These are phyloP conservation scores for Lathronympha strigana DNA, from an alignment of 2,888 invertebrate genomes.

Conservation along the genomic window DNA sequence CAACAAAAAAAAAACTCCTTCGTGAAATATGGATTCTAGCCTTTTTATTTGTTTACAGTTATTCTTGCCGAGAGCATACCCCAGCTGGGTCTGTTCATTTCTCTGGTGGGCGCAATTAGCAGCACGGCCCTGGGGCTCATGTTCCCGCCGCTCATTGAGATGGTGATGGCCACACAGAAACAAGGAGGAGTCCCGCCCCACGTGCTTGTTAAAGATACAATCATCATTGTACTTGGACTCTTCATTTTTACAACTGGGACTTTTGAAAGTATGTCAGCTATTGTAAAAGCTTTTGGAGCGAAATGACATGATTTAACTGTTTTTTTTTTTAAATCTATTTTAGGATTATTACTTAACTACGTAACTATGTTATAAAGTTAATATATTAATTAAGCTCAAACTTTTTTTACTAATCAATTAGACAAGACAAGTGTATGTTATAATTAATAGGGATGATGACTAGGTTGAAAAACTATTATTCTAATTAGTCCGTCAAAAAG, in stretches of 20 bases:
- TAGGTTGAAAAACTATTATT: no score
- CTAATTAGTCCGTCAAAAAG: no score
- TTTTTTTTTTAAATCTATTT: neutral
- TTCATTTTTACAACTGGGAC: constrained; percentile 90
- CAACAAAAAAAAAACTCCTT: no score
- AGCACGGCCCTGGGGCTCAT: constrained; percentile 94
- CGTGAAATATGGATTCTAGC: neutral
- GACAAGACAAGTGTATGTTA: neutral
- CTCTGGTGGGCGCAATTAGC: constrained; percentile 95
- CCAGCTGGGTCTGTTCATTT: constrained; percentile 93
- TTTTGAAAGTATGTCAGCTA: constrained; percentile 88
- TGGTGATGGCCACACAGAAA: constrained; percentile 87
- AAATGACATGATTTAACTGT: constrained; percentile 7
- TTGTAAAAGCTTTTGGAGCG: constrained; percentile 76
- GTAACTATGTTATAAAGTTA: neutral
- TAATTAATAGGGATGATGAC: no score
- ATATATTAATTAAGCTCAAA: neutral
- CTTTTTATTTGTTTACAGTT: constrained; percentile 84
- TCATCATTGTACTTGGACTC: constrained; percentile 87
- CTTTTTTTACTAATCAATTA: neutral
- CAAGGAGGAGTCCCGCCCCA: constrained; percentile 74
- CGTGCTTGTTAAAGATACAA: constrained; percentile 83
- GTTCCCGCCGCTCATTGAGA: constrained; percentile 94
- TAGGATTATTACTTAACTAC: neutral
- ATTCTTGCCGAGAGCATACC: constrained; percentile 94